Conservation (phyloP, 2,113 vertebrate species). For the Oryzias curvinotus region DNA sequence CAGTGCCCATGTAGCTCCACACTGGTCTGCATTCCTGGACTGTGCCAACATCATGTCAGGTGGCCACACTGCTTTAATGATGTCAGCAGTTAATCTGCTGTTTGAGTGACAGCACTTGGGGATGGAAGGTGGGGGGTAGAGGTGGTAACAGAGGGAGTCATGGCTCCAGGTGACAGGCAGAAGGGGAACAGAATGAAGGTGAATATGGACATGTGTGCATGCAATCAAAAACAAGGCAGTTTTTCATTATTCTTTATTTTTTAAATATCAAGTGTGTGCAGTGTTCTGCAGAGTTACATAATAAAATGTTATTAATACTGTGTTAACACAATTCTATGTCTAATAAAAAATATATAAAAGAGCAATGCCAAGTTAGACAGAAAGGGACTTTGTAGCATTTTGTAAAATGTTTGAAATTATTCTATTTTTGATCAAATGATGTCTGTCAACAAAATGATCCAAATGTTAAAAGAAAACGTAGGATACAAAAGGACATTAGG, state of each 20-base stretch:
- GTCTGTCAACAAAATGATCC: too few relatives aligned
- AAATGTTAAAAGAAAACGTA: too few relatives aligned
- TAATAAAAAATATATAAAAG: too few relatives aligned
- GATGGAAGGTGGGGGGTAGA: slow-evolving; percentile 46
- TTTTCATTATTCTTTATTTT: neutral
- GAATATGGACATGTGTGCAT: slow-evolving; percentile 31
- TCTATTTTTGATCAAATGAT: too few relatives aligned
- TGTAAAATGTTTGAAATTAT: too few relatives aligned
- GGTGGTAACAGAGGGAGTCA: slow-evolving; percentile 72
- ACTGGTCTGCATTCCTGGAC: slow-evolving; percentile 68
- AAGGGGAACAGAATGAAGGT: slow-evolving; percentile 70
- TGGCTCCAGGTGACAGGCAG: slow-evolving; percentile 71
- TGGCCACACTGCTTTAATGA: slow-evolving; percentile 72
- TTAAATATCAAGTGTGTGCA: neutral
- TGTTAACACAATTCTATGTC: too few relatives aligned
- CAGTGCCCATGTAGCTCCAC: slow-evolving; percentile 62
- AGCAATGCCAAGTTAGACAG: too few relatives aligned
- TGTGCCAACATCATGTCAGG: slow-evolving; percentile 71
- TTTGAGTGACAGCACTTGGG: slow-evolving; percentile 67
- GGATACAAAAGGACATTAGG: too few relatives aligned
- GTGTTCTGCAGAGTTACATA: too few relatives aligned
- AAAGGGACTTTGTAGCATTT: too few relatives aligned
- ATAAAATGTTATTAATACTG: too few relatives aligned
- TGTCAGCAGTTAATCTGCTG: slow-evolving; percentile 75
- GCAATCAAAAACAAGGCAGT: neutral